phyloP scores from a whole-genome alignment of 2,888 invertebrate genomes.

The Lepidochitona cinerea region DNA sequence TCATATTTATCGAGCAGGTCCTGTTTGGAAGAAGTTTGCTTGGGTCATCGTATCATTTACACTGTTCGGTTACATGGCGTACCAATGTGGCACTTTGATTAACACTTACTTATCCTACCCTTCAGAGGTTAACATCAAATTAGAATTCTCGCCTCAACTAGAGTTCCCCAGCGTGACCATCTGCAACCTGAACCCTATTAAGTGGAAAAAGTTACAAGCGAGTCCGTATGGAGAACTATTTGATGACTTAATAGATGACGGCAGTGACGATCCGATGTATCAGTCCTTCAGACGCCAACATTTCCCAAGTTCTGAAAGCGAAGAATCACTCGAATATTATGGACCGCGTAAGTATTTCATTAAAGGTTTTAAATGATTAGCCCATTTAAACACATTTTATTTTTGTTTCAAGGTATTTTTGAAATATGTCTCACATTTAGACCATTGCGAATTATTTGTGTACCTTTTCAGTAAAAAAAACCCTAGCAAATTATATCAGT shows the following conservation, averaged over 20 bases:
- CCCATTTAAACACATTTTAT: too few species aligned
- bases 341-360: too few species aligned
- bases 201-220: neutral
- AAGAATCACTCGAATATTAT: neutral
- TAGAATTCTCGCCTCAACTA: slow-evolving; percentile 39
- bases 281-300: too few species aligned
- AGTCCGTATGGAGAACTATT: slow-evolving; percentile 26
- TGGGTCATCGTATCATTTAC: slow-evolving; percentile 47
- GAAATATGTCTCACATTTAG: too few species aligned
- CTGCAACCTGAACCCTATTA: slow-evolving; percentile 59
- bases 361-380: too few species aligned
- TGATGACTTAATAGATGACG: slow-evolving; percentile 4
- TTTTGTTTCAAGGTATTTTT: too few species aligned
- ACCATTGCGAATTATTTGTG: too few species aligned
- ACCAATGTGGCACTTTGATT: slow-evolving; percentile 42
- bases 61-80: slow-evolving; percentile 43
- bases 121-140: slow-evolving; percentile 51
- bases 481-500: too few species aligned
- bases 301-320: neutral
- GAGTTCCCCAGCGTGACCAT: slow-evolving; percentile 60
- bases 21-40: slow-evolving; percentile 36
- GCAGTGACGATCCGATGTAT: slow-evolving; percentile 35
- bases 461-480: too few species aligned
- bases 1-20: slow-evolving; percentile 48
- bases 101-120: slow-evolving; percentile 44